Base-by-base conservation (phyloP, 2,113 vertebrate species). In the Perccottus glenii region DNA sequence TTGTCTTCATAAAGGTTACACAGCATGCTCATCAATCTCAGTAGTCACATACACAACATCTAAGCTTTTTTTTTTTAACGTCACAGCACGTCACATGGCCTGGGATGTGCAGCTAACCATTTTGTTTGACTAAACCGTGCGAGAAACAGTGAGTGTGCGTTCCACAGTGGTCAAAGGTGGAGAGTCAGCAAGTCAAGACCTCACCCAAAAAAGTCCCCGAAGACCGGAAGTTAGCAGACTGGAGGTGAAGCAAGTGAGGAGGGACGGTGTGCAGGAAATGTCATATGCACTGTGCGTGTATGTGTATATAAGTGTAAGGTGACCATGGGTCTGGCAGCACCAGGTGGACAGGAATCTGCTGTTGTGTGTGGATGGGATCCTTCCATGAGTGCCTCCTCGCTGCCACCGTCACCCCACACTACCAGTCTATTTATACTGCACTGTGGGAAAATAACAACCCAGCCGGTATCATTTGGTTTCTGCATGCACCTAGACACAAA, bases 321-420 rank as follows among this genome's bases (percentile, higher is more conserved):
- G 90, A 91, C 80, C 87, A 70, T 52, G 69, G 80, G 71, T 71
- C 65, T 88, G 86, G 86, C 87, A 80, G 67, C 81, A 78, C 81
- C 87, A 92, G 91, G 88, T 92, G 84, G 80, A 83, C 50, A 74
- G 87, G 90, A 92, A 92, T 91, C 85, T 90, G 87, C 76, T 88
- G 86, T 79, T 91, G 82, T 86, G 73, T 85, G 89, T 82, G 77
- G 81, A 86, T 75, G 86, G 81, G 90, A 91, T 89, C 84, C 82
- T 85, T 78, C 86, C 77, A 62, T 62, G 67, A 82, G 77, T 53
- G 53, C 75, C 84, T 27, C 84, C 78, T 64, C 82, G 72, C 77
- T 86, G 56, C 77, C 77, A 72, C 85, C 53, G 60, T 87, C 83
- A 82, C 84, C 87, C 79, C 83, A 85, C 86, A 85, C 83, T 77